Percentiles rank a stretch among this genome's conserved stretches.
Evolutionary conservation across 2,888 invertebrate genomes (phyloP).

Genomic region (Campoletis raptor): DNA sequence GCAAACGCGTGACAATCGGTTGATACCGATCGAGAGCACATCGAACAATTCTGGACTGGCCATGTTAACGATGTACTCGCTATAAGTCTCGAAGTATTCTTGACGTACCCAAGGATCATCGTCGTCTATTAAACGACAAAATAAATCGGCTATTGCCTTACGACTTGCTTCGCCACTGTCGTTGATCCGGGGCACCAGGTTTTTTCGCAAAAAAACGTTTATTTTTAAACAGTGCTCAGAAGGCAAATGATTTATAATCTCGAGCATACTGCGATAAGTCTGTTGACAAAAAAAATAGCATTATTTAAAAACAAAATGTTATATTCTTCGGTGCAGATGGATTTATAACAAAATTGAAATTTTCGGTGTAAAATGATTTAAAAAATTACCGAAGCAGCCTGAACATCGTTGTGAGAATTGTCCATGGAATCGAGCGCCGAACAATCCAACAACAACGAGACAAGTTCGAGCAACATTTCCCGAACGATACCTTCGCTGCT

Average conservation of each 20-base stretch:
- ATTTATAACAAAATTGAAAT: background rate
- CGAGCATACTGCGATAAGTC: slow-evolving; percentile 59
- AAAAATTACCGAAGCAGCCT: slow-evolving; percentile 52
- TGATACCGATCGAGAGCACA: slow-evolving; percentile 73
- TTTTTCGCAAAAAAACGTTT: slow-evolving; percentile 73
- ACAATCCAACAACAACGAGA: slow-evolving; percentile 60
- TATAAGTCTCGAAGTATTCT: slow-evolving; percentile 80
- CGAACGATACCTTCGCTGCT: slow-evolving; percentile 42
- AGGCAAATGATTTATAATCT: slow-evolving; percentile 31
- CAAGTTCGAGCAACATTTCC: slow-evolving; percentile 62
- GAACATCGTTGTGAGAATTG: slow-evolving; percentile 45
- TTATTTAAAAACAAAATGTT: too few species aligned
- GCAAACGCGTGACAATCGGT: slow-evolving; percentile 71
- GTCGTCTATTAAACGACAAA: slow-evolving; percentile 76
- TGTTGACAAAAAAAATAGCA: background rate
- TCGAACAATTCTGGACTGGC: slow-evolving; percentile 76
- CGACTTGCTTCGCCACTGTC: slow-evolving; percentile 40
- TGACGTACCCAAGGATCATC: slow-evolving; percentile 77
- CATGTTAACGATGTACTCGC: slow-evolving; percentile 75
- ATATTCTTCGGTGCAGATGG: too few species aligned
- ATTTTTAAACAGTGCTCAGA: slow-evolving; percentile 68
- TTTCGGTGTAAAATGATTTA: background rate
- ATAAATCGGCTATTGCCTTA: slow-evolving; percentile 73
- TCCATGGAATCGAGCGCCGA: slow-evolving; percentile 35
- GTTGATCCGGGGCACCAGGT: slow-evolving; percentile 57